Conservation (phyloP, 2,113 vertebrate species). For the Saiga tatarica region DNA sequence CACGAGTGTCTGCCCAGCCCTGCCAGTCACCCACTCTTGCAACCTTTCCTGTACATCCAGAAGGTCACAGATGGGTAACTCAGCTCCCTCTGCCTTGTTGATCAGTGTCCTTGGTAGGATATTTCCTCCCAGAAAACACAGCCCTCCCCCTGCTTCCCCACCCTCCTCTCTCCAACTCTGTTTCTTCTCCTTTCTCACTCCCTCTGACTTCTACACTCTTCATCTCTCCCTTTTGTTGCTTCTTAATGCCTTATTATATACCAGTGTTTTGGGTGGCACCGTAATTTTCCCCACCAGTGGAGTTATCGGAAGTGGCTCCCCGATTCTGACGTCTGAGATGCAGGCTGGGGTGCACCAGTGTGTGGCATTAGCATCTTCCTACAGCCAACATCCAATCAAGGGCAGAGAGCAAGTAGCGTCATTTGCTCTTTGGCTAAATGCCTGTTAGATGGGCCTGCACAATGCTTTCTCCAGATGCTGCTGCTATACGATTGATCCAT, state of each 20-base stretch:
- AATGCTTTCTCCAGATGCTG: neutral
- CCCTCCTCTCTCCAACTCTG: neutral
- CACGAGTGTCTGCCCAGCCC: neutral
- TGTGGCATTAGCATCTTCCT: neutral
- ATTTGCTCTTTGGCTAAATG: neutral
- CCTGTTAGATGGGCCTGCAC: no score
- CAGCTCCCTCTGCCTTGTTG: neutral
- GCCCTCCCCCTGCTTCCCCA: accelerated
- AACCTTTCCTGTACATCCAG: neutral
- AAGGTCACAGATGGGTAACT: neutral
- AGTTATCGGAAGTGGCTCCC: neutral
- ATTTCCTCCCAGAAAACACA: neutral
- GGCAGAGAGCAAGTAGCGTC: neutral
- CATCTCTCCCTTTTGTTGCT: neutral
- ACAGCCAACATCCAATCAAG: neutral
- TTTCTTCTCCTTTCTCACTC: neutral
- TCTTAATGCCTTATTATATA: accelerated
- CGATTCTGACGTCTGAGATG: neutral
- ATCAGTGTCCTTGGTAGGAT: neutral
- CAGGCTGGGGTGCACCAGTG: neutral
- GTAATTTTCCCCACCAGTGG: neutral
- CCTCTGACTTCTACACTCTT: neutral
- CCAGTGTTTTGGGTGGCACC: neutral
- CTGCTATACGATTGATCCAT: neutral
- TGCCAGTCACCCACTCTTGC: neutral